Evolutionary conservation across 2,797 vertebrate species (phyloP).

Genomic region (Characodon lateralis): DNA sequence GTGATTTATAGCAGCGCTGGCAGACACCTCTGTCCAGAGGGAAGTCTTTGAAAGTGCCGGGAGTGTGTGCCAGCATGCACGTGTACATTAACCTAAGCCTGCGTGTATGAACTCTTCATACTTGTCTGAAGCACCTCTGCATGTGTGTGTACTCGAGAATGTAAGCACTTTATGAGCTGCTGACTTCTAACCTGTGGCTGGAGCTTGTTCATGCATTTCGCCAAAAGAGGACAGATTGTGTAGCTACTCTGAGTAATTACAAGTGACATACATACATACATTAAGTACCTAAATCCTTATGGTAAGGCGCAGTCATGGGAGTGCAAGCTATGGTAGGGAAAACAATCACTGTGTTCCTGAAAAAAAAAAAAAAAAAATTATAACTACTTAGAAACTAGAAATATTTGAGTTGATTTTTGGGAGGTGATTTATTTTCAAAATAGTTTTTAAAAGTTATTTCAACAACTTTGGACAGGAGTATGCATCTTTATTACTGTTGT

Average conservation of each 20-base stretch:
- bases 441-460: background rate
- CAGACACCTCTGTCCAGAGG: slow-evolving; percentile 85
- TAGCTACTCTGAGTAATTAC: slow-evolving; percentile 60
- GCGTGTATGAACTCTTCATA: slow-evolving; percentile 23
- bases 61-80: slow-evolving; percentile 18
- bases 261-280: slow-evolving; percentile 32
- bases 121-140: slow-evolving; percentile 1
- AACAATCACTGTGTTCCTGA: background rate
- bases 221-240: slow-evolving; percentile 52
- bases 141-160: slow-evolving; percentile 18
- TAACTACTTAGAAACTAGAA: background rate
- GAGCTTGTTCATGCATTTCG: slow-evolving; percentile 45
- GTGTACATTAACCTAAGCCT: slow-evolving; percentile 37
- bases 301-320: background rate
- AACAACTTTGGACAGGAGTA: no score
- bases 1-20: slow-evolving; percentile 87
- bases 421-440: no score
- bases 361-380: background rate
- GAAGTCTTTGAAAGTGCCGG: slow-evolving; percentile 82
- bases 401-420: no score
- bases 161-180: slow-evolving; percentile 38
- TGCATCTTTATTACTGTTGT: no score
- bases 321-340: background rate
- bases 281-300: slow-evolving; percentile 17
- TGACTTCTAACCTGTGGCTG: slow-evolving; percentile 69